Base-by-base conservation (phyloP, 2,113 vertebrate genomes). In the Mus spicilegus region DNA sequence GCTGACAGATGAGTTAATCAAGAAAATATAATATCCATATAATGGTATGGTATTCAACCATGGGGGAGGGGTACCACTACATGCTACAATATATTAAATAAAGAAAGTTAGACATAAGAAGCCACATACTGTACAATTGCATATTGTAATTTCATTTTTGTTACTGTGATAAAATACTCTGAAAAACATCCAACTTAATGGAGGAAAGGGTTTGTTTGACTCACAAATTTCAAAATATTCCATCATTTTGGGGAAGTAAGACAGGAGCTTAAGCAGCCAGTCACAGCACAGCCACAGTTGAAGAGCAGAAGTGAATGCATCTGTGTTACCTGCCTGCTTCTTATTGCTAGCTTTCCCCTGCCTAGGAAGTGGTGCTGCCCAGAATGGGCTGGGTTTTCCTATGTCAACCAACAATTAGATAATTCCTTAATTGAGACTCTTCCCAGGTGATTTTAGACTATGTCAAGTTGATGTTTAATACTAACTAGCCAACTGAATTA, bases 41-140 rank as follows among this genome's bases (percentile, higher is more conserved):
- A 51, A 81, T 39, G n/a, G 42, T 85, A 87, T 91, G 82, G 67
- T 93, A 87, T 69, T 73, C 51, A 80, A 56, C 56, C 42, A n/a
- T 88, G 54, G 33, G 58, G 95, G 87, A 54, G 8, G 72, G 26
- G 42, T 24, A 76, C 61, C 36, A n/a, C 54, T 61, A 54, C 49
- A 63, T 30, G 70, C 4, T 78, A 8, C n/a, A 63, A 39, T 3
- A 33, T 67, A 33, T 69, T 16, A 72, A 75, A 72, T 49, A 46
- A 85, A 89, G 89, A 61, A 94, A 87, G 46, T 20, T n/a, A 91
- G 84, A 78, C 14, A 80, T 17, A 22, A 85, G 87, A 90, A 49
- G 20, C 14, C 70, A 87, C 11, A 72, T 11, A 86, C 56, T 80
- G 51, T 58, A 54, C 78, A 39, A 56, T 39, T 88, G 33, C 1